Evolutionary conservation across 1,140 invertebrate species (phyloP).

Genomic region (Magallana angulata): DNA sequence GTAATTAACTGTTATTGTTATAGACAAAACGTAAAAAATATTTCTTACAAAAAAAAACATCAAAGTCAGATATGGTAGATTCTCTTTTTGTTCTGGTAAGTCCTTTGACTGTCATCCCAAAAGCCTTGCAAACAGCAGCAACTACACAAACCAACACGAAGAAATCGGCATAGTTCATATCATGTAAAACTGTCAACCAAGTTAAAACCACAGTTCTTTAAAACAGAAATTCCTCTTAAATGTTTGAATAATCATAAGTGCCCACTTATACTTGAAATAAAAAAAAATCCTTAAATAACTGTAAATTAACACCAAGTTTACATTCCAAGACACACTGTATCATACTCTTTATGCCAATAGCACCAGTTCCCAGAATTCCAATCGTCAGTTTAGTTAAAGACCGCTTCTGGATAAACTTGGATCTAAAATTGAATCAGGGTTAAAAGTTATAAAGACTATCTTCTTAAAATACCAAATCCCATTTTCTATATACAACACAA

Average conservation of each 20-base stretch:
- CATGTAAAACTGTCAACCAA: no score
- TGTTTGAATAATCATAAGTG: no score
- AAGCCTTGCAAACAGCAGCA: not conserved
- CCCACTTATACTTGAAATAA: no score
- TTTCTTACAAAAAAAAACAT: not conserved
- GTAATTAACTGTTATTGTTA: no score
- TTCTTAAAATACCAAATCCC: no score
- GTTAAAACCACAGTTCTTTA: no score
- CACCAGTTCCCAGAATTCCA: conserved; percentile 50
- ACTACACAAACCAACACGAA: not conserved
- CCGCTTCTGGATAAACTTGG: not conserved
- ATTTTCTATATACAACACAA: no score
- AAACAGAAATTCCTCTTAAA: no score
- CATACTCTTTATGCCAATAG: conserved; percentile 47
- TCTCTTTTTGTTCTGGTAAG: not conserved
- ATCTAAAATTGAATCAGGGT: not conserved
- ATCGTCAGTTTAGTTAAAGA: conserved; percentile 26
- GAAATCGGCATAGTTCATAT: not conserved
- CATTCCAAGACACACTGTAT: not conserved
- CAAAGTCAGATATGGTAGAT: not conserved
- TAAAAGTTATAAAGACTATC: not conserved
- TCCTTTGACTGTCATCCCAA: not conserved
- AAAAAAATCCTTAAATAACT: no score
- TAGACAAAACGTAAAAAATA: no score
- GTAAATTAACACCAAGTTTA: no score